A percentile compares a stretch with the other conserved stretches of the same genome.
These are phyloP conservation scores for Megaceryle alcyon DNA, from an alignment of 2,797 vertebrate genomes.

Conservation along the genomic window DNA sequence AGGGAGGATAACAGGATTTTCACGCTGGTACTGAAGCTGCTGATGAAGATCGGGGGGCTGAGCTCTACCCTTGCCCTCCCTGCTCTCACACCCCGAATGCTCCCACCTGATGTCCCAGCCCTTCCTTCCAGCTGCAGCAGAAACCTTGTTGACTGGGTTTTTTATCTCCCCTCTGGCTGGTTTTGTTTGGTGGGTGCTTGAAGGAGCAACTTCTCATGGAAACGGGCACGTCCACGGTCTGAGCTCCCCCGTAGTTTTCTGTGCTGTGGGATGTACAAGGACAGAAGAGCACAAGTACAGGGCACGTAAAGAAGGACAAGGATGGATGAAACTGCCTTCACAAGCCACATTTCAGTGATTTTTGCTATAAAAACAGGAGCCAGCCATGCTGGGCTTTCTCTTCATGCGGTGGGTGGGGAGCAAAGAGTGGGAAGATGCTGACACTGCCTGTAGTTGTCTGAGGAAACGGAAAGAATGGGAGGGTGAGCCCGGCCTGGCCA, in stretches of 20 bases:
- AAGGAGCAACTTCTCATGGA: background rate
- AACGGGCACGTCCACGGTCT: accelerated
- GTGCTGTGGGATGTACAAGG: background rate
- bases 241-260: background rate
- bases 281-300: accelerated
- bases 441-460: accelerated
- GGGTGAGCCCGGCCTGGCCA: accelerated
- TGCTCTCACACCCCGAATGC: background rate
- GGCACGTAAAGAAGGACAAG: background rate
- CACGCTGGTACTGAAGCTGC: accelerated
- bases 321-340: background rate
- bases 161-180: accelerated
- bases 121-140: background rate
- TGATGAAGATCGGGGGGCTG: background rate
- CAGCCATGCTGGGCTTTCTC: background rate
- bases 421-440: background rate
- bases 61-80: background rate
- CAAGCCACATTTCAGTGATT: background rate
- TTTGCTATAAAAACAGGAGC: background rate
- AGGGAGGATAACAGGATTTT: background rate
- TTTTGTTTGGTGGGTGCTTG: background rate
- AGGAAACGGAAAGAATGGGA: background rate
- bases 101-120: background rate
- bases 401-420: background rate
- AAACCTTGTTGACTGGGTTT: background rate